These are phyloP conservation scores for Oreonectes daqikongensis DNA, from an alignment of 2,797 vertebrate species.

Conservation along the genomic window DNA sequence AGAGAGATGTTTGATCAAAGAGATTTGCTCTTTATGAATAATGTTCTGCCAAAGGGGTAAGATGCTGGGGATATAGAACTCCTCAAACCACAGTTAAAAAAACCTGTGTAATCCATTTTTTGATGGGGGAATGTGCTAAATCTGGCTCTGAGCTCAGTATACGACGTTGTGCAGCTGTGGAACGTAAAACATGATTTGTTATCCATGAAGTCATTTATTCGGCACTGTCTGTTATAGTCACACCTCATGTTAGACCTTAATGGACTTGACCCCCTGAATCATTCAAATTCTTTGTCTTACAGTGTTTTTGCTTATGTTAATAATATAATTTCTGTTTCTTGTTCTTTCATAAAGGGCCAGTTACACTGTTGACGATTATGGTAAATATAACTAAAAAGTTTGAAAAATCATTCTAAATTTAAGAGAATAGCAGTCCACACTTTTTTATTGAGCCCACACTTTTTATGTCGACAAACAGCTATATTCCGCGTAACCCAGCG, in stretches of 20 bases:
- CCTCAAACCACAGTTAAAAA: neutral
- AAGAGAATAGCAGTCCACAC: too few relatives aligned
- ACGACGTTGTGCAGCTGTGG: constrained; percentile 22
- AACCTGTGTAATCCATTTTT: constrained; percentile 35
- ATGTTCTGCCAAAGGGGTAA: constrained; percentile 14
- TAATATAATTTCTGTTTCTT: neutral
- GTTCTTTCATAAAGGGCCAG: neutral
- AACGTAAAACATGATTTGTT: constrained; percentile 7
- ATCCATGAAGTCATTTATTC: constrained; percentile 11
- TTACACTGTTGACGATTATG: too few relatives aligned
- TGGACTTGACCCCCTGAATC: neutral
- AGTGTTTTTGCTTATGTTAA: neutral
- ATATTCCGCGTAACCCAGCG: neutral
- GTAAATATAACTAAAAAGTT: neutral
- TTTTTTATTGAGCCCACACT: neutral
- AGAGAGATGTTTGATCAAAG: neutral
- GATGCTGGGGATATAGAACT: neutral
- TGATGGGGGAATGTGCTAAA: constrained; percentile 40
- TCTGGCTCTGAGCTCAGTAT: constrained; percentile 8
- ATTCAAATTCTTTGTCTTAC: constrained; percentile 1
- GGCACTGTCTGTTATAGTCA: neutral
- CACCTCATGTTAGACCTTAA: neutral
- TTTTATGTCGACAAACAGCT: neutral
- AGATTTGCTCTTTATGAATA: neutral
- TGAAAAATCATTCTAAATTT: too few relatives aligned